These are phyloP conservation scores for Drosophila algonquin DNA, from an alignment of 2,888 invertebrate genomes.

Conservation along the genomic window DNA sequence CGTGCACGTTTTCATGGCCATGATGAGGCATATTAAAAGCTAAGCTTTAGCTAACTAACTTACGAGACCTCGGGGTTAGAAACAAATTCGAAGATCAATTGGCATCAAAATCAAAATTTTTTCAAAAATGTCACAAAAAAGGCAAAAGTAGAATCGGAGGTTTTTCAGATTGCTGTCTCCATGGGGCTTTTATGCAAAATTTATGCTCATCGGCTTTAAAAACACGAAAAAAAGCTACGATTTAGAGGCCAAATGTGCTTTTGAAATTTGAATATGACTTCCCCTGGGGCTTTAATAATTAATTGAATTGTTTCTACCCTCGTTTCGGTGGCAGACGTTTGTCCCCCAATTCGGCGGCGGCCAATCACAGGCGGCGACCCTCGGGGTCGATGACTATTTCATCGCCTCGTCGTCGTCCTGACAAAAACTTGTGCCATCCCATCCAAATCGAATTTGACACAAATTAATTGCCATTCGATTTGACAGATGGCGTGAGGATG, in stretches of 20 bases:
- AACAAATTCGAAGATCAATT: too few relatives aligned
- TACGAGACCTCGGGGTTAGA: too few relatives aligned
- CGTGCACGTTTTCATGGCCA: too few relatives aligned
- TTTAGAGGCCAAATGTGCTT: constrained; percentile 14
- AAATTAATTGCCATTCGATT: constrained; percentile 50
- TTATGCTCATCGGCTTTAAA: not conserved
- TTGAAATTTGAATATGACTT: constrained; percentile 8
- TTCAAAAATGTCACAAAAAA: too few relatives aligned
- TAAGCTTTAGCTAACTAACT: too few relatives aligned
- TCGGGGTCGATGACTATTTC: constrained; percentile 28
- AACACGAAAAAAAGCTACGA: constrained; percentile 15
- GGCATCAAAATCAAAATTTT: too few relatives aligned
- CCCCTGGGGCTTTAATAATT: constrained; percentile 31
- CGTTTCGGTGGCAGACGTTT: not conserved
- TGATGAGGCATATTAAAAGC: too few relatives aligned
- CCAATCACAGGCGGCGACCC: not conserved
- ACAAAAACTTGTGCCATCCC: constrained; percentile 43
- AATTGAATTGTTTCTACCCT: constrained; percentile 17
- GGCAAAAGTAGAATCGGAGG: too few relatives aligned
- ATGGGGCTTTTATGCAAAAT: constrained; percentile 7
- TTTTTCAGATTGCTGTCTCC: too few relatives aligned
- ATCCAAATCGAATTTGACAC: constrained; percentile 50
- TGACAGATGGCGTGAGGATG: constrained; percentile 28
- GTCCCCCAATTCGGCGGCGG: not conserved
- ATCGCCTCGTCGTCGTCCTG: constrained; percentile 21